Conservation (phyloP, 2,888 invertebrate species). For the Eristalis arbustorum region DNA sequence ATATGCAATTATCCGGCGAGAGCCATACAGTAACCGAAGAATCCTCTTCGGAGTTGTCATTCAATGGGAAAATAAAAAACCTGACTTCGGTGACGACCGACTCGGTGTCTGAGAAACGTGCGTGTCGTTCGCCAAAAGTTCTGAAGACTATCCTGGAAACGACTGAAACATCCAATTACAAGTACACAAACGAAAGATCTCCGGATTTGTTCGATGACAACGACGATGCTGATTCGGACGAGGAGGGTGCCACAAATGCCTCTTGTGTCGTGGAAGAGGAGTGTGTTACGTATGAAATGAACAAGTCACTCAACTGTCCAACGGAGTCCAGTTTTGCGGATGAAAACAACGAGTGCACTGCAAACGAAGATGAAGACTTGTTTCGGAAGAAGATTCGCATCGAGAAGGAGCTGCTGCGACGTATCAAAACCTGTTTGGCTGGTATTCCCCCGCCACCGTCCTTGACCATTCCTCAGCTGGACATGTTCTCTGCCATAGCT, state of each 20-base stretch:
- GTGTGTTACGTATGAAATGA: constrained; percentile 52
- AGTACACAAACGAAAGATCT: constrained; percentile 79
- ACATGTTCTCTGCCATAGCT: constrained; percentile 84
- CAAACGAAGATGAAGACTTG: constrained; percentile 57
- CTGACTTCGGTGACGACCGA: constrained; percentile 66
- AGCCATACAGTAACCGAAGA: neutral
- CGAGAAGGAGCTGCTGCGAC: constrained; percentile 76
- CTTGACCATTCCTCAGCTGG: constrained; percentile 85
- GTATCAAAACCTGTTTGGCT: constrained; percentile 83
- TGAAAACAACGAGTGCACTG: constrained; percentile 73
- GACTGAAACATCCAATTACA: constrained; percentile 64
- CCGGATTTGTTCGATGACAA: constrained; percentile 86
- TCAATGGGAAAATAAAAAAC: constrained; percentile 78
- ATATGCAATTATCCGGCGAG: constrained; percentile 74
- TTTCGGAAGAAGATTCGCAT: constrained; percentile 74
- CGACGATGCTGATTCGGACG: constrained; percentile 79
- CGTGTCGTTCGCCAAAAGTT: constrained; percentile 30
- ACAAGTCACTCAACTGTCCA: constrained; percentile 73
- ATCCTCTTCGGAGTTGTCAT: constrained; percentile 74
- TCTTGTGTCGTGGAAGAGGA: constrained; percentile 15
- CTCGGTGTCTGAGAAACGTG: neutral
- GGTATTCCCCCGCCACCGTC: constrained; percentile 89
- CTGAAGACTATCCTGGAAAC: constrained; percentile 49
- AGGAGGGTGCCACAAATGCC: constrained; percentile 26
- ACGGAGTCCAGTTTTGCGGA: constrained; percentile 76